These are phyloP conservation scores for Pipra filicauda DNA, from an alignment of 2,113 vertebrate genomes.

Conservation along the genomic window DNA sequence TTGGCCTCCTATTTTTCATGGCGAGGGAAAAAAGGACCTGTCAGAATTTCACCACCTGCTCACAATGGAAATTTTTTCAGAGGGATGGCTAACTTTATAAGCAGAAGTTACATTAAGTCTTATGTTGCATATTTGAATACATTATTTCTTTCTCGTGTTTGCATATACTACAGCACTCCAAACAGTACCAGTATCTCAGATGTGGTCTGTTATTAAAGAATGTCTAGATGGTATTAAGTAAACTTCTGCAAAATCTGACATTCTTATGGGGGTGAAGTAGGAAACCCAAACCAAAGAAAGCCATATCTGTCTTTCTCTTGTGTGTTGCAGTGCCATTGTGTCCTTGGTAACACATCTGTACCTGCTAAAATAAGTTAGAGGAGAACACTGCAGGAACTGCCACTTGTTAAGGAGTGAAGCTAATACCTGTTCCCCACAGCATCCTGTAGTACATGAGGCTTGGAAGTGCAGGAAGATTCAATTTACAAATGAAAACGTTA, in stretches of 20 bases:
- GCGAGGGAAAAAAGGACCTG: neutral
- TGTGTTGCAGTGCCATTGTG: neutral
- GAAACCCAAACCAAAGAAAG: neutral
- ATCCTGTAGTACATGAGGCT: neutral
- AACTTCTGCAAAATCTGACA: neutral
- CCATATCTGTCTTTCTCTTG: neutral
- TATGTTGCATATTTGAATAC: accelerated
- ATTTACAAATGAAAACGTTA: neutral
- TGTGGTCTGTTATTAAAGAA: neutral
- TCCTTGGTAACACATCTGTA: neutral
- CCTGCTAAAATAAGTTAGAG: neutral
- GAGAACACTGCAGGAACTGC: neutral
- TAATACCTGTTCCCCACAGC: neutral
- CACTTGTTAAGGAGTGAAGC: neutral
- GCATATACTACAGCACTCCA: neutral
- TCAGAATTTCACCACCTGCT: neutral
- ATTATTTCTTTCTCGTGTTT: neutral
- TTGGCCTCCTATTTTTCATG: neutral
- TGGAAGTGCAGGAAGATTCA: neutral
- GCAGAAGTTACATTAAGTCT: neutral
- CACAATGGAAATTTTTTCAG: neutral
- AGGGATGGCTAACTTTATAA: neutral
- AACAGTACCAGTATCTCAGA: neutral
- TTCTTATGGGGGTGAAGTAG: neutral
- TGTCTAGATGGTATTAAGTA: neutral